These are phyloP conservation scores for Gambusia holbrooki DNA, from an alignment of 2,113 vertebrate genomes.

Conservation along the genomic window DNA sequence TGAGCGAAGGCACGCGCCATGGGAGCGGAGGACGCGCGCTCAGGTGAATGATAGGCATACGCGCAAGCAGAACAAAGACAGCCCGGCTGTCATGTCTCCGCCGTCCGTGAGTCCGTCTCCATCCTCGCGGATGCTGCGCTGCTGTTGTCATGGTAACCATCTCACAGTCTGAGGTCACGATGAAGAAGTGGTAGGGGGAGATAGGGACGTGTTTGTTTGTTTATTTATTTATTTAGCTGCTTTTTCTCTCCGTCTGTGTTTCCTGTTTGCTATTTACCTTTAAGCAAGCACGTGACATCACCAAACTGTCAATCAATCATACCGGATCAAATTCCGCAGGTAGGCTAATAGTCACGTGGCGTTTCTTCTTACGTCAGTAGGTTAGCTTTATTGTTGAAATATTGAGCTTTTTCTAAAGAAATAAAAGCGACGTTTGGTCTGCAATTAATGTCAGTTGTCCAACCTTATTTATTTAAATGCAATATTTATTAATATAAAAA, in stretches of 20 bases:
- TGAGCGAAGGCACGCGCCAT: slow-evolving; percentile 23
- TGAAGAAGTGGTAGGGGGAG: neutral
- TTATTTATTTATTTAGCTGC: neutral
- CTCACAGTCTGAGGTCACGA: slow-evolving; percentile 39
- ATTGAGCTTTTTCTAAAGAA: neutral
- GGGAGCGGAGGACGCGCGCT: slow-evolving; percentile 29
- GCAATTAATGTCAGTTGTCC: no score
- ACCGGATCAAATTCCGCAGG: neutral
- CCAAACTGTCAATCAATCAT: neutral
- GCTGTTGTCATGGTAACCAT: slow-evolving; percentile 64
- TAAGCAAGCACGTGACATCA: slow-evolving; percentile 12
- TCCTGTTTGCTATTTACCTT: slow-evolving; percentile 1
- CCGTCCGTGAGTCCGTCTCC: neutral
- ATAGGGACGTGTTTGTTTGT: neutral
- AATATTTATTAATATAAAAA: neutral
- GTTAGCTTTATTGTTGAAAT: neutral
- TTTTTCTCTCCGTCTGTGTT: neutral
- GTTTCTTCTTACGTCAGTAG: neutral
- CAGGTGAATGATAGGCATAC: slow-evolving; percentile 49
- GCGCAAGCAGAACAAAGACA: slow-evolving; percentile 35
- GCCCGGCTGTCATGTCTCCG: neutral
- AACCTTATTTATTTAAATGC: no score
- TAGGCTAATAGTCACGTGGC: neutral
- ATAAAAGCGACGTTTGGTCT: neutral
- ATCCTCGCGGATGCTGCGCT: slow-evolving; percentile 30